These are phyloP conservation scores for Acronicta leporina DNA, from an alignment of 2,888 invertebrate genomes.

Conservation along the genomic window DNA sequence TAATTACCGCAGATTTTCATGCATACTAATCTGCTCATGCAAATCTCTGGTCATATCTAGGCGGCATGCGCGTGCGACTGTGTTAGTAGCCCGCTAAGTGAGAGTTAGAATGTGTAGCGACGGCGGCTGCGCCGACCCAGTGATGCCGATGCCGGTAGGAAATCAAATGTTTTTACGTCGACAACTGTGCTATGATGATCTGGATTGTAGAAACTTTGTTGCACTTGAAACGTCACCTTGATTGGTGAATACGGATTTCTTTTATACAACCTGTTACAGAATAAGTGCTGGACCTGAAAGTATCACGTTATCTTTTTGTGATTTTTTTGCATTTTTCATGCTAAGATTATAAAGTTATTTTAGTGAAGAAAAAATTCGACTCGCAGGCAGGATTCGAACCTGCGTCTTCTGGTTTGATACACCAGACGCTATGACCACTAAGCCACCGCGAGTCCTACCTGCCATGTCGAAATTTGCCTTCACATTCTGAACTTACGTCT, in stretches of 20 bases:
- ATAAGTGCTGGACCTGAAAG: no score
- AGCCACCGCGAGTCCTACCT: no score
- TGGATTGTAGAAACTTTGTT: slow-evolving; percentile 1
- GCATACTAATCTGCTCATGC: slow-evolving; percentile 53
- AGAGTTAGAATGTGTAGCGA: slow-evolving; percentile 79
- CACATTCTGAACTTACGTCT: no score
- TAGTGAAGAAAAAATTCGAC: no score
- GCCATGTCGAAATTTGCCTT: no score
- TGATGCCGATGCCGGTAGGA: slow-evolving; percentile 53
- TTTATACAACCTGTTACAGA: no score
- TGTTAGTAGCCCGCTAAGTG: slow-evolving; percentile 77
- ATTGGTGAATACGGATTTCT: no score
- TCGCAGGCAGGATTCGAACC: no score
- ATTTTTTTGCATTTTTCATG: not conserved
- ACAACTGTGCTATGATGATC: slow-evolving; percentile 23
- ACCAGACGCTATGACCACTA: no score
- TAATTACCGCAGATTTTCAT: slow-evolving; percentile 63
- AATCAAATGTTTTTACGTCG: slow-evolving; percentile 23
- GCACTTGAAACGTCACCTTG: no score
- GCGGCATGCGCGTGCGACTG: slow-evolving; percentile 66
- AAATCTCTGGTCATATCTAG: slow-evolving; percentile 54
- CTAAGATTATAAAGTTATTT: no score
- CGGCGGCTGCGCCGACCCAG: slow-evolving; percentile 57
- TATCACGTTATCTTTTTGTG: not conserved
- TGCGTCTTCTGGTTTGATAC: no score